These are phyloP conservation scores for Adelphocoris suturalis DNA, from an alignment of 2,888 invertebrate species.

Conservation along the genomic window DNA sequence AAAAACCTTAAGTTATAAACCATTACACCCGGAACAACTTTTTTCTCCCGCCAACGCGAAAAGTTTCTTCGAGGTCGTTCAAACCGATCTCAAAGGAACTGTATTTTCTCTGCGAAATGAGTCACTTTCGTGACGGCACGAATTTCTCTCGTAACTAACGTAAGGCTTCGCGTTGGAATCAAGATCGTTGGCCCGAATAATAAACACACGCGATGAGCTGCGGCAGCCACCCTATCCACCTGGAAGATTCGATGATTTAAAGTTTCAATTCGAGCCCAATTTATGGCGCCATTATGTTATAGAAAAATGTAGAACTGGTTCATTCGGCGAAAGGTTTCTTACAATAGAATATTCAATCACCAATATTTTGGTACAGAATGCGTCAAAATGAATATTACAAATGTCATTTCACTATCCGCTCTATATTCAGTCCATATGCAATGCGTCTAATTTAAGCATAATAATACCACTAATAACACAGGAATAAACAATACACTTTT, in stretches of 20 bases:
- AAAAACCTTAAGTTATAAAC: too few relatives aligned
- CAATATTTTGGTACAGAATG: too few relatives aligned
- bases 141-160: slow-evolving; percentile 39
- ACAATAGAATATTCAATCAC: too few relatives aligned
- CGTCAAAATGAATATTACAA: too few relatives aligned
- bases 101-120: slow-evolving; percentile 11
- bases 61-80: slow-evolving; percentile 25
- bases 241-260: neutral
- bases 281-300: too few relatives aligned
- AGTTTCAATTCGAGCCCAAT: neutral
- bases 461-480: too few relatives aligned
- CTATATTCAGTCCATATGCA: too few relatives aligned
- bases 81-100: neutral
- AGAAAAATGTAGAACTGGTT: too few relatives aligned
- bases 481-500: too few relatives aligned
- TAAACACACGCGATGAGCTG: slow-evolving; percentile 48
- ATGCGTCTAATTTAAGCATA: too few relatives aligned
- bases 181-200: slow-evolving; percentile 15
- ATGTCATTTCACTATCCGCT: too few relatives aligned
- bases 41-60: neutral
- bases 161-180: slow-evolving; percentile 30
- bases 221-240: slow-evolving; percentile 1
- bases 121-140: slow-evolving; percentile 42
- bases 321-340: too few relatives aligned
- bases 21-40: neutral